Percentiles rank a stretch among this genome's conserved stretches.
phyloP scores from a whole-genome alignment of 2,113 vertebrate genomes.

The Lucifuga dentata region DNA sequence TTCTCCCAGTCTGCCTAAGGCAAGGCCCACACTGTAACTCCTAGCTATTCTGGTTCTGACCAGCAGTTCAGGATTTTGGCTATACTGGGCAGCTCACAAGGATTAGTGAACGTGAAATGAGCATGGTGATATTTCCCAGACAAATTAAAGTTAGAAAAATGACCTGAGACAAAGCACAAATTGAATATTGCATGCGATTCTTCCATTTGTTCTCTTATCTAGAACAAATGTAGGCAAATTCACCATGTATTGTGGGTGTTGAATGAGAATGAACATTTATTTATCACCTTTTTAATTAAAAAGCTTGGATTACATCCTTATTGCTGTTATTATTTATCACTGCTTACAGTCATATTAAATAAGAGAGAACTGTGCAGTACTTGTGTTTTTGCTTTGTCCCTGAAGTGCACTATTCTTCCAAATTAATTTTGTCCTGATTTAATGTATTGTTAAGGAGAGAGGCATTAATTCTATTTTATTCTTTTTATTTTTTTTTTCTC shows the following conservation, averaged over 20 bases:
- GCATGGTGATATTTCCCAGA: conserved; percentile 9
- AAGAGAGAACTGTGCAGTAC: no score
- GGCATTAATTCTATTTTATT: no score
- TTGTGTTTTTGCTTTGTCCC: no score
- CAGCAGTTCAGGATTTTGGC: conserved; percentile 42
- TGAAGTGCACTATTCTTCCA: no score
- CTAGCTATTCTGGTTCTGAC: conserved; percentile 44
- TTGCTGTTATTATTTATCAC: background rate
- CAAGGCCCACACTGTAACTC: conserved; percentile 46
- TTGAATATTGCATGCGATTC: background rate
- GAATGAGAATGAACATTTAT: no score
- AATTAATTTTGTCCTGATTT: no score
- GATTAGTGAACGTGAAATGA: conserved; percentile 55
- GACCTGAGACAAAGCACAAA: conserved; percentile 1
- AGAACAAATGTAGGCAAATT: background rate
- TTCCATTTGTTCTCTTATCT: background rate
- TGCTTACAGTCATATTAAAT: no score
- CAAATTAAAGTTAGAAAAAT: conserved; percentile 26
- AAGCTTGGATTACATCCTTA: background rate
- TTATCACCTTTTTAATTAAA: no score
- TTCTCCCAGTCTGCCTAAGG: conserved; percentile 36
- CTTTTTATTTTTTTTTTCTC: no score
- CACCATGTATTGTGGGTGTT: no score
- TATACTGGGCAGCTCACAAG: conserved; percentile 45
- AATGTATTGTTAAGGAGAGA: no score